Conservation (phyloP, 2,797 vertebrate genomes). For the Erithacus rubecula region DNA sequence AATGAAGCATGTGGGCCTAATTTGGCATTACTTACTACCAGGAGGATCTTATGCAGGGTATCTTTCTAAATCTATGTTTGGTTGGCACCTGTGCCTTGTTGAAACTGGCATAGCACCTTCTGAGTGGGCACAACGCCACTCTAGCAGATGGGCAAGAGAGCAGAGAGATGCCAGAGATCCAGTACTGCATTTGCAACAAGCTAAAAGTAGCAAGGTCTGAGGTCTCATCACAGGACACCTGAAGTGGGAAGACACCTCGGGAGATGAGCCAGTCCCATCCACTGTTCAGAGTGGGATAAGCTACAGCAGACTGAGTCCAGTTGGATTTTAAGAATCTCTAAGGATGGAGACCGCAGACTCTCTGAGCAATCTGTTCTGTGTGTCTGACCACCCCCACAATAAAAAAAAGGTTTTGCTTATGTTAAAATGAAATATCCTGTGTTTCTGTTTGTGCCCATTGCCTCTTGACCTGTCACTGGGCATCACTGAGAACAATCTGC, state of each 20-base stretch:
- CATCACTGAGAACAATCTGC: not conserved
- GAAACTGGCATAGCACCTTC: constrained; percentile 77
- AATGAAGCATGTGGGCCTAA: constrained; percentile 81
- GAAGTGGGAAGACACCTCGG: not conserved
- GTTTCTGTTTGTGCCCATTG: not conserved
- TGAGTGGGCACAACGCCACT: constrained; percentile 70
- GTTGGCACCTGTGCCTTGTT: constrained; percentile 79
- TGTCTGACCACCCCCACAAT: not conserved
- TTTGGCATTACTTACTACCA: constrained; percentile 76
- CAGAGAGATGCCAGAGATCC: constrained; percentile 66
- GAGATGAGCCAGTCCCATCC: not conserved
- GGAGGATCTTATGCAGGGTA: constrained; percentile 74
- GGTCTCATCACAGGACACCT: constrained; percentile 37
- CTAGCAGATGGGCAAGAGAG: constrained; percentile 73
- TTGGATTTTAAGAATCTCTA: not conserved
- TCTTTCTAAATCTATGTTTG: constrained; percentile 78
- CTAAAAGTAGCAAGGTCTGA: constrained; percentile 64
- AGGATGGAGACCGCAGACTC: not conserved
- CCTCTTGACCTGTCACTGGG: not conserved
- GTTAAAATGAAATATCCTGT: not conserved
- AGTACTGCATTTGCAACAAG: constrained; percentile 61
- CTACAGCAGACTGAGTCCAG: not conserved
- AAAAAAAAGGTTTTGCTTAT: not conserved
- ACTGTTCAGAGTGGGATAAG: not conserved
- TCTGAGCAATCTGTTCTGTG: not conserved